phyloP scores from a whole-genome alignment of 2,113 vertebrate genomes.

The Capra hircus region DNA sequence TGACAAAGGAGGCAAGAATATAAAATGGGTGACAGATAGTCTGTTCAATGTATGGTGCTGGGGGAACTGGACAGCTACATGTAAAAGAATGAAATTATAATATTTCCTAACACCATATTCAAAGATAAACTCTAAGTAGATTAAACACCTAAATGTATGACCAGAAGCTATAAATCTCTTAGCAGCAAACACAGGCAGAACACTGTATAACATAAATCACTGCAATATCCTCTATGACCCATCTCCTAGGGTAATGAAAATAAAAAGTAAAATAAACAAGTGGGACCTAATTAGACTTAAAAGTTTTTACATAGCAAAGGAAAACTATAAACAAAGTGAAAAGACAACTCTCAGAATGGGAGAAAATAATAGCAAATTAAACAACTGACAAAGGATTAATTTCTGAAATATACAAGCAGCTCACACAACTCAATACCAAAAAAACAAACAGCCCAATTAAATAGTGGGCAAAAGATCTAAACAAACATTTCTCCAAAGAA shows the following conservation, averaged over 20 bases:
- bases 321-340: neutral
- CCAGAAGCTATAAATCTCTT: neutral
- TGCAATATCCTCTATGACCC: neutral
- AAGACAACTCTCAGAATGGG: neutral
- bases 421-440: neutral
- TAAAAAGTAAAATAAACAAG: neutral
- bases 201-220: neutral
- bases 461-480: neutral
- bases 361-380: neutral
- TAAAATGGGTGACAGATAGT: neutral
- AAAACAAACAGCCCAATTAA: neutral
- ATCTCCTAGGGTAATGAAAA: neutral
- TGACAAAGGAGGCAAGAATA: neutral
- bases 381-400: neutral
- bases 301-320: neutral
- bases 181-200: neutral
- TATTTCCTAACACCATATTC: neutral
- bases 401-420: neutral
- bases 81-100: neutral
- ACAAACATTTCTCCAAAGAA: neutral
- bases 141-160: neutral
- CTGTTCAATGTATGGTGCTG: neutral
- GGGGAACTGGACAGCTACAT: neutral
- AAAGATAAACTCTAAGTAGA: neutral
- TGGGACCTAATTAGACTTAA: neutral